phyloP scores from a whole-genome alignment of 2,113 vertebrate species.

The Trinectes maculatus region DNA sequence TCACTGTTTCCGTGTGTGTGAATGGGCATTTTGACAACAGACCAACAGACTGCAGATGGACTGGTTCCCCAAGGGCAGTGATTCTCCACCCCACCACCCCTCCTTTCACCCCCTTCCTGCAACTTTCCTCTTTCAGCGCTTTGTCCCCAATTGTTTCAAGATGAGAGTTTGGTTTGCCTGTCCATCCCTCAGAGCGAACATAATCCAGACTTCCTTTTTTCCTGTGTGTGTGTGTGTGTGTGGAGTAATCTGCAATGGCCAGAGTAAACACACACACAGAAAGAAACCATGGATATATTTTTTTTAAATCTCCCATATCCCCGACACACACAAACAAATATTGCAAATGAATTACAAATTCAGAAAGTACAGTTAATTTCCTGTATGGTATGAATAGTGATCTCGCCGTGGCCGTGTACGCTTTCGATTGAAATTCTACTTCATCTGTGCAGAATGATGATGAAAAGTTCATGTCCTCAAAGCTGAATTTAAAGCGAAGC shows the following conservation, averaged over 20 bases:
- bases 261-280: conserved; percentile 64
- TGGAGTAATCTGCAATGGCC: conserved; percentile 57
- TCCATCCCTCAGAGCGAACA: conserved; percentile 74
- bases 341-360: conserved; percentile 15
- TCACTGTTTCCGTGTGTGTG: conserved; percentile 33
- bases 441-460: conserved; percentile 19
- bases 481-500: conserved; percentile 29
- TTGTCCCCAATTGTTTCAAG: conserved; percentile 77
- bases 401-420: conserved; percentile 9
- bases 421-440: conserved; percentile 27
- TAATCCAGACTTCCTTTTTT: conserved; percentile 77
- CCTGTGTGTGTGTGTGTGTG: conserved; percentile 25
- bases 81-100: conserved; percentile 41
- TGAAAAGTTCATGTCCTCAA: conserved; percentile 24
- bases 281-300: conserved; percentile 32
- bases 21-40: conserved; percentile 62
- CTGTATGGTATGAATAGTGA: conserved; percentile 39
- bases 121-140: conserved; percentile 52
- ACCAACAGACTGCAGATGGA: conserved; percentile 61
- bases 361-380: conserved; percentile 18
- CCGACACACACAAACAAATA: conserved; percentile 27
- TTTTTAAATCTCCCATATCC: conserved; percentile 24
- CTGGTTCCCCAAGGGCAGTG: conserved; percentile 49
- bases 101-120: conserved; percentile 38
- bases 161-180: conserved; percentile 78